These are phyloP conservation scores for Sinocyclocheilus anshuiensis DNA, from an alignment of 2,113 vertebrate species.

Conservation along the genomic window DNA sequence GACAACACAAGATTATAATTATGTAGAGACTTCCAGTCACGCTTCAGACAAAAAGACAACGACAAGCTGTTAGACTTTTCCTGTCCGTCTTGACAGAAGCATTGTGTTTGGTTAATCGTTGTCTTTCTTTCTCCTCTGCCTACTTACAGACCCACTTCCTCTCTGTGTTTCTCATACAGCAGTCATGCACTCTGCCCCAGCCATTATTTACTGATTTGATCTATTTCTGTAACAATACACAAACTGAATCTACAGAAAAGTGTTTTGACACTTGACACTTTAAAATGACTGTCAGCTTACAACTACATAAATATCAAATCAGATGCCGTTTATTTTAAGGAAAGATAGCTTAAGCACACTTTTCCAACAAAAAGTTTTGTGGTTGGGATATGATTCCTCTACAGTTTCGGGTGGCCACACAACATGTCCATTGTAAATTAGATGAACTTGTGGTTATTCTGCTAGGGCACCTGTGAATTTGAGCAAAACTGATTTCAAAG, in stretches of 20 bases:
- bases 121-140: conserved; percentile 45
- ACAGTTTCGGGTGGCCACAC: not conserved
- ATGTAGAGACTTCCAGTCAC: conserved; percentile 33
- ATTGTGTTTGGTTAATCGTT: conserved; percentile 50
- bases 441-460: too few relatives aligned
- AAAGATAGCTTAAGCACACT: not conserved
- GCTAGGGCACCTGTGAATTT: too few relatives aligned
- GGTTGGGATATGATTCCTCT: not conserved
- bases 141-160: conserved; percentile 42
- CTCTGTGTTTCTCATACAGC: conserved; percentile 42
- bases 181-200: conserved; percentile 40
- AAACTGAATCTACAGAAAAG: not conserved
- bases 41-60: conserved; percentile 42
- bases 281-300: not conserved
- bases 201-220: conserved; percentile 40
- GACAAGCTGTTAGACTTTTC: conserved; percentile 53
- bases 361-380: not conserved
- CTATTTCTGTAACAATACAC: not conserved
- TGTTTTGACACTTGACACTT: not conserved
- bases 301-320: not conserved
- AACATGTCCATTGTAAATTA: not conserved
- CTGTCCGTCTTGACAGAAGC: conserved; percentile 45
- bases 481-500: not conserved
- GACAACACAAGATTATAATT: conserved; percentile 52
- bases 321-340: not conserved